A percentile compares a stretch with the other conserved stretches of the same genome.
phyloP scores from a whole-genome alignment of 2,797 vertebrate genomes.

The Holocentrus rufus region DNA sequence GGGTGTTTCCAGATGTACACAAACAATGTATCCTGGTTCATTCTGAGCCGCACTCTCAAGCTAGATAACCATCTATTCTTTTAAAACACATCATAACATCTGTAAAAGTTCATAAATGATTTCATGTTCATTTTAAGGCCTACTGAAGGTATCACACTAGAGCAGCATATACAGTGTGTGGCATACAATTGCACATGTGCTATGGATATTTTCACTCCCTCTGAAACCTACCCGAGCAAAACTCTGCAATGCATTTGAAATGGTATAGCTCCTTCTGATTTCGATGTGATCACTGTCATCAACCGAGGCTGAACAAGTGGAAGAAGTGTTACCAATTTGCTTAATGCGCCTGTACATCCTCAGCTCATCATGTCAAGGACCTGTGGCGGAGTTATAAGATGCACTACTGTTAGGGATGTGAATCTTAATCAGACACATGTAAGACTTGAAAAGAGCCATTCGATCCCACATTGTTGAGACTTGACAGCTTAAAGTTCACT shows the following conservation, averaged over 20 bases:
- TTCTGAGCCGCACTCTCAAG: no score
- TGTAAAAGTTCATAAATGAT: not conserved
- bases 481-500: not conserved
- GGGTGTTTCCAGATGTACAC: no score
- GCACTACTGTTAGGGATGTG: constrained; percentile 20
- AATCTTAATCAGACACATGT: not conserved
- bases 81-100: no score
- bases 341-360: constrained; percentile 21
- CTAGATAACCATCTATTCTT: no score
- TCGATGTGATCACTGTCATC: constrained; percentile 39
- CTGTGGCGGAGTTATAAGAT: constrained; percentile 23
- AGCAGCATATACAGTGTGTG: no score
- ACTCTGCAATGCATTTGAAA: constrained; percentile 30
- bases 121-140: no score
- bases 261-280: constrained; percentile 7
- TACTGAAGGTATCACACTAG: no score
- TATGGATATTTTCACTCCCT: not conserved
- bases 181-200: no score
- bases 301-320: constrained; percentile 39
- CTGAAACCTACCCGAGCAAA: not conserved
- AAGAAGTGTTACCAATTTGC: constrained; percentile 11
- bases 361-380: constrained; percentile 51
- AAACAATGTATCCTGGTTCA: no score
- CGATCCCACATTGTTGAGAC: not conserved
- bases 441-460: not conserved